Conservation (phyloP, 2,888 invertebrate species). For the Ptilodon capucinus region DNA sequence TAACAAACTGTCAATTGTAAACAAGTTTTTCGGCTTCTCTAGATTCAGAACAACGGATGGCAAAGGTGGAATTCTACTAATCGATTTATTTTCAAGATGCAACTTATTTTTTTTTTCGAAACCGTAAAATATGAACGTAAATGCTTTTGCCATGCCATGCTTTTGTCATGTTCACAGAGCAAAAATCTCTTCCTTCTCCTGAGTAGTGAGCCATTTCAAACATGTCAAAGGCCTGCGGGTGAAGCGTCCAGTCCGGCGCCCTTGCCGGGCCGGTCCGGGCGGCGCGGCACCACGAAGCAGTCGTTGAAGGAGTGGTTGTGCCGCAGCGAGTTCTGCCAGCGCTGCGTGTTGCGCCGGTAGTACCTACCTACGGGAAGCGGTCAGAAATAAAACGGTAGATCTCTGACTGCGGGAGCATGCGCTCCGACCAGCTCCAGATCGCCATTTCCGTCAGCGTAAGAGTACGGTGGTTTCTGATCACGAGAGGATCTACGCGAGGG, state of each 20-base stretch:
- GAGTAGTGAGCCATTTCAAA: constrained; percentile 95
- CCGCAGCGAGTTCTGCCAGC: constrained; percentile 91
- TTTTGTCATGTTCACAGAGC: constrained; percentile 84
- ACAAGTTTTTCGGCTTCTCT: constrained; percentile 85
- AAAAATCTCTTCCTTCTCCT: constrained; percentile 93
- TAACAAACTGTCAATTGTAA: constrained; percentile 93
- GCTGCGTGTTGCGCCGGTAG: constrained; percentile 93
- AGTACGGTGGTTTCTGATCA: constrained; percentile 99
- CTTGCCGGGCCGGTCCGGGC: constrained; percentile 91
- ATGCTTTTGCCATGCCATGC: constrained; percentile 77
- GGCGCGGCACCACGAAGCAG: constrained; percentile 93
- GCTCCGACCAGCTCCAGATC: constrained; percentile 98
- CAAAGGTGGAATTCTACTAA: not conserved
- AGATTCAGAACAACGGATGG: constrained; percentile 19
- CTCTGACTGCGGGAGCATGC: constrained; percentile 91
- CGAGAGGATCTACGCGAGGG: constrained; percentile 96
- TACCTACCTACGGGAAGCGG: constrained; percentile 93
- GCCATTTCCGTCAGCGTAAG: constrained; percentile 99
- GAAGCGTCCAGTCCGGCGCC: constrained; percentile 93
- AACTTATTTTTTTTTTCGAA: not conserved
- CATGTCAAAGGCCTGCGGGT: constrained; percentile 93
- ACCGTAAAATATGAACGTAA: constrained; percentile 84
- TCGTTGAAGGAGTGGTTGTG: constrained; percentile 98
- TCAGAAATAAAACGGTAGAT: constrained; percentile 93
- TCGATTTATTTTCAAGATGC: not conserved